These are phyloP conservation scores for Sander vitreus DNA, from an alignment of 2,113 vertebrate genomes.

Conservation along the genomic window DNA sequence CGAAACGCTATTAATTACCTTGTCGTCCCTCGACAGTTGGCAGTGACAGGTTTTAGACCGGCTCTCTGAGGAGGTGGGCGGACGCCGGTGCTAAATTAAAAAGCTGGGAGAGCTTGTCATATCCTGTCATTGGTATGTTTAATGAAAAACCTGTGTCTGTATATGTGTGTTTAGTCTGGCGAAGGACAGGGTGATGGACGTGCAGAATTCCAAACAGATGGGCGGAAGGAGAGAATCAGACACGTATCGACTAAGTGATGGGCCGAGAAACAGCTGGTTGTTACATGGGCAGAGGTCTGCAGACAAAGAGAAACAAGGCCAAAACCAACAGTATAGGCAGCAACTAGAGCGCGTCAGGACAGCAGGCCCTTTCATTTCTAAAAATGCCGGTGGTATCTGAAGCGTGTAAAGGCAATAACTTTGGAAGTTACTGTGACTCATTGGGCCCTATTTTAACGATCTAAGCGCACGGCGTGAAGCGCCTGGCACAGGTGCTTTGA, in stretches of 20 bases:
- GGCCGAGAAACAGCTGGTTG: conserved; percentile 50
- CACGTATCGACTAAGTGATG: conserved; percentile 32
- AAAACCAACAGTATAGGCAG: conserved; percentile 9
- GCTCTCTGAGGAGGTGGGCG: conserved; percentile 69
- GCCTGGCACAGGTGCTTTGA: no score
- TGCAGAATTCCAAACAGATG: conserved; percentile 58
- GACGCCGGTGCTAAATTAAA: conserved; percentile 72
- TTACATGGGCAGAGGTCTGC: conserved; percentile 36
- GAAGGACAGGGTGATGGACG: conserved; percentile 31
- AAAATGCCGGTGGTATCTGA: conserved; percentile 1
- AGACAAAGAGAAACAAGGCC: conserved; percentile 43
- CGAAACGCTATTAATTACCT: conserved; percentile 78
- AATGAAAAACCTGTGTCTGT: conserved; percentile 55
- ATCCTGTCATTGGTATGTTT: conserved; percentile 62
- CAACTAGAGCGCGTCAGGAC: background rate
- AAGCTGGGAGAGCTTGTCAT: conserved; percentile 68
- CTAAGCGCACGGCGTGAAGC: no score
- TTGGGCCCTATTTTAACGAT: no score
- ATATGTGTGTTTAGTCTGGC: conserved; percentile 13
- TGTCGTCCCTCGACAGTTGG: conserved; percentile 73
- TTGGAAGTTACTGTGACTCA: background rate
- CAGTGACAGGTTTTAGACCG: conserved; percentile 73
- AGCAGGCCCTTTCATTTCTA: background rate
- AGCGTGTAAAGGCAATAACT: background rate
- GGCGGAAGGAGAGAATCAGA: conserved; percentile 26